phyloP scores from a whole-genome alignment of 2,888 invertebrate genomes.

The Torymus tubicola region DNA sequence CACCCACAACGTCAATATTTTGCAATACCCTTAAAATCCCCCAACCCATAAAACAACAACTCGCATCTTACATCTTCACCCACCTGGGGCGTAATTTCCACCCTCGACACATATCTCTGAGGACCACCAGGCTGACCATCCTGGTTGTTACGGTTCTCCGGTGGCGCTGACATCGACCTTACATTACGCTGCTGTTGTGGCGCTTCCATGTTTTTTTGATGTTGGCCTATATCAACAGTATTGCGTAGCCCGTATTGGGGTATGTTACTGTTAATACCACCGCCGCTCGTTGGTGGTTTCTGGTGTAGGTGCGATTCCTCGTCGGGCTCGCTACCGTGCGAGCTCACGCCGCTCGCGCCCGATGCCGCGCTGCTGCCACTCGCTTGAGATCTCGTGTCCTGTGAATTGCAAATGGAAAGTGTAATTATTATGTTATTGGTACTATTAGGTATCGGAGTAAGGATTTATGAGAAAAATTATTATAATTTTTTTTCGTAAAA shows the following conservation, averaged over 20 bases:
- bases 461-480: too few relatives aligned
- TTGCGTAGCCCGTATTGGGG: slow-evolving; percentile 86
- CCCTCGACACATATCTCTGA: slow-evolving; percentile 68
- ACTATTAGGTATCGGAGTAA: too few relatives aligned
- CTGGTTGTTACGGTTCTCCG: slow-evolving; percentile 77
- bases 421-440: too few relatives aligned
- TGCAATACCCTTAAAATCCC: too few relatives aligned
- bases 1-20: too few relatives aligned
- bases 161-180: slow-evolving; percentile 89
- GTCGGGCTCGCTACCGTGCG: slow-evolving; percentile 66
- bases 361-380: slow-evolving; percentile 72
- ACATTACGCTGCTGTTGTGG: slow-evolving; percentile 77
- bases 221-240: slow-evolving; percentile 87
- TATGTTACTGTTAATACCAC: slow-evolving; percentile 74
- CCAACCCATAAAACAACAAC: too few relatives aligned
- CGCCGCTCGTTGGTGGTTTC: slow-evolving; percentile 63
- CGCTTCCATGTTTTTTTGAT: slow-evolving; percentile 78
- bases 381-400: slow-evolving; percentile 71
- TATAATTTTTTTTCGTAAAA: too few relatives aligned
- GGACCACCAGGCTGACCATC: slow-evolving; percentile 63
- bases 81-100: slow-evolving; percentile 70
- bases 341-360: slow-evolving; percentile 70
- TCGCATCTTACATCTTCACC: slow-evolving; percentile 56
- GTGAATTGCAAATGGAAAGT: not conserved
- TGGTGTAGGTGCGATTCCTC: slow-evolving; percentile 51